These are phyloP conservation scores for Catalaphyllia jardinei DNA, from an alignment of 64 coral and sea anemone species.

Conservation along the genomic window DNA sequence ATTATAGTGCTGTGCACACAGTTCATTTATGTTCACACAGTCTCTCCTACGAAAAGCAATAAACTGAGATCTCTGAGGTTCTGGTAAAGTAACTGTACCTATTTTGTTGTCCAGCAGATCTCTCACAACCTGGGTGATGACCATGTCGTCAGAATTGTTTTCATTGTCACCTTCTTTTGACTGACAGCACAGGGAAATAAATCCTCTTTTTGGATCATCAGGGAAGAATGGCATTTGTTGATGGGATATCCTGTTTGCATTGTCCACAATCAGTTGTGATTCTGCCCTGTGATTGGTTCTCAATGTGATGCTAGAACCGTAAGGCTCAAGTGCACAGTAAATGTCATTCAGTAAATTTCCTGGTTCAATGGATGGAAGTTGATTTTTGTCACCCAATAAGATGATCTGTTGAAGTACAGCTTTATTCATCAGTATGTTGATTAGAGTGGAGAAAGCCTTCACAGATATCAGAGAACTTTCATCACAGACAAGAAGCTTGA, in stretches of 20 bases:
- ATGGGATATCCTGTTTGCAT: slow-evolving; percentile 56
- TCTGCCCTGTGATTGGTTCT: slow-evolving; percentile 64
- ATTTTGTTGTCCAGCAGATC: slow-evolving; percentile 21
- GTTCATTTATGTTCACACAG: slow-evolving; percentile 55
- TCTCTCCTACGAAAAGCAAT: slow-evolving; percentile 58
- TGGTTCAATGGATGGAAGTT: slow-evolving; percentile 73
- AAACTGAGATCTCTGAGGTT: slow-evolving; percentile 49
- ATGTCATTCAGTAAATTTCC: slow-evolving; percentile 61
- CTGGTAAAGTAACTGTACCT: background rate
- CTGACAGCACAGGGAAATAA: slow-evolving; percentile 4
- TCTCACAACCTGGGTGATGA: slow-evolving; percentile 19
- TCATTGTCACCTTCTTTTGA: background rate
- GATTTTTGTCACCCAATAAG: slow-evolving; percentile 56
- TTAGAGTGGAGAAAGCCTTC: slow-evolving; percentile 42
- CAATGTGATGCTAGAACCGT: slow-evolving; percentile 30
- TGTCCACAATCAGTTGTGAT: slow-evolving; percentile 58
- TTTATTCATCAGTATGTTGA: slow-evolving; percentile 39
- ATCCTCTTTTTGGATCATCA: slow-evolving; percentile 17
- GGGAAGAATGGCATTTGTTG: slow-evolving; percentile 22
- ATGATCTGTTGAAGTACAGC: slow-evolving; percentile 52
- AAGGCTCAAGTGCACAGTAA: slow-evolving; percentile 25
- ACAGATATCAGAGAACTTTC: slow-evolving; percentile 61
- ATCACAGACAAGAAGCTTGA: slow-evolving; percentile 67
- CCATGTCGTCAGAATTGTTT: slow-evolving; percentile 2
- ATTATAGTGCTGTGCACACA: slow-evolving; percentile 51